Percentiles rank a stretch among this genome's conserved stretches.
These are phyloP conservation scores for Hoplostethus atlanticus DNA, from an alignment of 2,797 vertebrate species.

Conservation along the genomic window DNA sequence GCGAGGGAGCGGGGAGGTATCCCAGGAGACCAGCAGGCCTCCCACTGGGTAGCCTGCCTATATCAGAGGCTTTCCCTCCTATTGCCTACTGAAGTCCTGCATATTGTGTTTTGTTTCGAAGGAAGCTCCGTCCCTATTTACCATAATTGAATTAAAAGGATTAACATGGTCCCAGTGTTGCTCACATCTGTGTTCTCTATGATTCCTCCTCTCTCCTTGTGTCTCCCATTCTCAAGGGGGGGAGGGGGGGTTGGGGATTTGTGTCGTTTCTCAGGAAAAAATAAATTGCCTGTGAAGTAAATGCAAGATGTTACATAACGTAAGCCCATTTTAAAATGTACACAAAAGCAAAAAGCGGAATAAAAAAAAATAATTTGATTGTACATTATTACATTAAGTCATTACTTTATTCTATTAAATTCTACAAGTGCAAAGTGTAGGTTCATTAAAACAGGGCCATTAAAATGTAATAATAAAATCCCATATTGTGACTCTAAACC, in stretches of 20 bases:
- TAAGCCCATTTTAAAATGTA: not conserved
- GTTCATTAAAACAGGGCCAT: not conserved
- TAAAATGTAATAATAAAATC: not conserved
- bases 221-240: constrained; percentile 46
- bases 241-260: constrained; percentile 18
- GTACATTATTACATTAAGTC: too few relatives aligned
- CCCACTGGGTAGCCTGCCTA: constrained; percentile 72
- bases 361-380: constrained; percentile 4
- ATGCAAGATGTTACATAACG: constrained; percentile 47
- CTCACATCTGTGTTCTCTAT: constrained; percentile 81
- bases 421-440: not conserved
- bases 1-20: constrained; percentile 69
- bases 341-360: not conserved
- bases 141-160: constrained; percentile 86
- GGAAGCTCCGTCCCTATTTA: constrained; percentile 81
- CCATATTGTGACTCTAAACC: not conserved
- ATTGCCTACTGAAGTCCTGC: constrained; percentile 74
- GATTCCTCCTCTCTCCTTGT: constrained; percentile 65
- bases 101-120: constrained; percentile 81
- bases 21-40: constrained; percentile 76
- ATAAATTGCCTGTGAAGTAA: constrained; percentile 33
- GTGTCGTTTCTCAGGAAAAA: constrained; percentile 30
- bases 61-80: constrained; percentile 71
- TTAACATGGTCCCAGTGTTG: constrained; percentile 82
- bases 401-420: not conserved